Conservation (phyloP, 2,888 invertebrate genomes). For the Herminia tarsipennalis region DNA sequence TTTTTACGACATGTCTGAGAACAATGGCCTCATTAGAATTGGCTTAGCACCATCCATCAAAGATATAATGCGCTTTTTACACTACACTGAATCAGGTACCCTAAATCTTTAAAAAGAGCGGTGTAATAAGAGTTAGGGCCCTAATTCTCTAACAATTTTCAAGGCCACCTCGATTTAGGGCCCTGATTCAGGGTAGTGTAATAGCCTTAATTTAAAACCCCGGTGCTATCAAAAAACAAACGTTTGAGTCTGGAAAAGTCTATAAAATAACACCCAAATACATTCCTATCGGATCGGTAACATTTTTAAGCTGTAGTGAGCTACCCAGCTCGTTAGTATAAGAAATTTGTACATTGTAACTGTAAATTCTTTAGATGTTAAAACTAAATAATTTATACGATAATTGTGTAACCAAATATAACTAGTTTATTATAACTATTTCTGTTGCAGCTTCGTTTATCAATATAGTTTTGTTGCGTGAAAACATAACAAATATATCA, state of each 20-base stretch:
- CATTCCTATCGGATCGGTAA: slow-evolving; percentile 62
- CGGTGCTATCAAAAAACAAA: too few species aligned
- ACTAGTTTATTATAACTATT: slow-evolving; percentile 25
- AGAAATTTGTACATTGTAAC: slow-evolving; percentile 75
- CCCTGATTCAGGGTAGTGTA: too few species aligned
- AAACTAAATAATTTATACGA: slow-evolving; percentile 54
- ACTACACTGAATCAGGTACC: too few species aligned
- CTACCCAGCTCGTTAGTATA: slow-evolving; percentile 62
- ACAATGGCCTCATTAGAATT: too few species aligned
- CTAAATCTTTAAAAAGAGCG: too few species aligned
- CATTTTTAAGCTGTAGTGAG: slow-evolving; percentile 52
- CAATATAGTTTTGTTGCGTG: slow-evolving; percentile 28
- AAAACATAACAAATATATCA: slow-evolving; percentile 13
- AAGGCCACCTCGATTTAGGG: too few species aligned
- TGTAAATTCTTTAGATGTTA: slow-evolving; percentile 73
- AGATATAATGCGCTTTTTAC: too few species aligned
- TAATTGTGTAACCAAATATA: slow-evolving; percentile 62
- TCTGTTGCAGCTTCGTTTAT: slow-evolving; percentile 26
- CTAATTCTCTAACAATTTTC: too few species aligned
- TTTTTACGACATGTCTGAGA: too few species aligned
- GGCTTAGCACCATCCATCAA: too few species aligned
- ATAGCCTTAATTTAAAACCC: too few species aligned
- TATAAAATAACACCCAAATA: slow-evolving; percentile 45
- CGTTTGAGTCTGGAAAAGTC: slow-evolving; percentile 42
- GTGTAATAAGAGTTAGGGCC: too few species aligned